Conservation (phyloP, 2,797 vertebrate species). For the Takifugu rubripes region DNA sequence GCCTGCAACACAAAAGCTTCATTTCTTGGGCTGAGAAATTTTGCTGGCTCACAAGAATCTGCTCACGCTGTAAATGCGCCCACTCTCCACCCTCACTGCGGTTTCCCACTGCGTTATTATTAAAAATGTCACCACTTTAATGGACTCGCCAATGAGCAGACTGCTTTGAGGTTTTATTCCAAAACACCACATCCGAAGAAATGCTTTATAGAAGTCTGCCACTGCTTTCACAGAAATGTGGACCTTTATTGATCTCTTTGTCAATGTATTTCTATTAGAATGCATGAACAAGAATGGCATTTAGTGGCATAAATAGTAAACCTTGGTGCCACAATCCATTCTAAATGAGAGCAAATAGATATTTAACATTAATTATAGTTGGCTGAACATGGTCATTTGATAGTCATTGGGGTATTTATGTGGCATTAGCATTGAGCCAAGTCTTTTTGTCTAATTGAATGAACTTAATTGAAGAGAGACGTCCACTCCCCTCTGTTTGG, state of each 20-base stretch:
- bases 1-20: not conserved
- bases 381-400: slow-evolving; percentile 29
- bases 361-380: slow-evolving; percentile 24
- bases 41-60: slow-evolving; percentile 29
- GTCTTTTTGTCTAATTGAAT: slow-evolving; percentile 48
- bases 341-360: slow-evolving; percentile 11
- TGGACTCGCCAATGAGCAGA: slow-evolving; percentile 55
- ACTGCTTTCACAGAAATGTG: slow-evolving; percentile 13
- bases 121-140: slow-evolving; percentile 64
- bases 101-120: slow-evolving; percentile 58
- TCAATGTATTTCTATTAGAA: too few species aligned
- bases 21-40: not conserved
- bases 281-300: slow-evolving; percentile 17
- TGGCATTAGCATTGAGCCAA: slow-evolving; percentile 23
- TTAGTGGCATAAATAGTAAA: slow-evolving; percentile 3
- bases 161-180: slow-evolving; percentile 21
- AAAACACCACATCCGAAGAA: slow-evolving; percentile 33
- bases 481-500: slow-evolving; percentile 32
- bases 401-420: slow-evolving; percentile 24
- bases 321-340: slow-evolving; percentile 1
- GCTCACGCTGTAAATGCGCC: slow-evolving; percentile 38
- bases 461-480: slow-evolving; percentile 41
- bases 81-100: slow-evolving; percentile 38
- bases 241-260: slow-evolving; percentile 33
- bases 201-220: slow-evolving; percentile 28